Percentiles rank a stretch among this genome's conserved stretches.
These are phyloP conservation scores for Aramus guarauna DNA, from an alignment of 2,113 vertebrate species.

Conservation along the genomic window DNA sequence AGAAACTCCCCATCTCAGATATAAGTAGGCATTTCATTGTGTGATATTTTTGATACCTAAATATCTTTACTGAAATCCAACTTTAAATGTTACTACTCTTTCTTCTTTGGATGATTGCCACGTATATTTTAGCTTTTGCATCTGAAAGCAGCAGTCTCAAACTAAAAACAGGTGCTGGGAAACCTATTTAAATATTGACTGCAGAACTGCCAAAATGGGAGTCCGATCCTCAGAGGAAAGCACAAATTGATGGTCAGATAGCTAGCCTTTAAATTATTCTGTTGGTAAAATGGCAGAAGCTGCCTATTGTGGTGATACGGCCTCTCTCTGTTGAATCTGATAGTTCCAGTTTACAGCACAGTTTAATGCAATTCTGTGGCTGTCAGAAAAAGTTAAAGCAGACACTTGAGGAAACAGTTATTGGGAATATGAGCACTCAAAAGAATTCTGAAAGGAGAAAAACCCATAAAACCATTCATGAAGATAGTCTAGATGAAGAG, in stretches of 20 bases:
- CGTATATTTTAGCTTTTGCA: neutral
- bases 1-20: neutral
- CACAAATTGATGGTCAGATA: neutral
- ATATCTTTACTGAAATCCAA: neutral
- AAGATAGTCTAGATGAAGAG: neutral
- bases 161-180: neutral
- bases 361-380: neutral
- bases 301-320: neutral
- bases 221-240: neutral
- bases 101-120: neutral
- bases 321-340: neutral
- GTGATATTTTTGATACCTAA: neutral
- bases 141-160: neutral
- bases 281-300: neutral
- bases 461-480: neutral
- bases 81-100: neutral
- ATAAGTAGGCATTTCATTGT: neutral
- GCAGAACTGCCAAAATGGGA: neutral
- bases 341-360: neutral
- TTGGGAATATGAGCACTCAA: neutral
- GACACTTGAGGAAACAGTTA: neutral
- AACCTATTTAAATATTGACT: neutral
- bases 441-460: neutral
- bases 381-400: neutral
- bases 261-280: neutral